A percentile compares a stretch with the other conserved stretches of the same genome.
These are phyloP conservation scores for Eclectus roratus DNA, from an alignment of 2,113 vertebrate species.

Conservation along the genomic window DNA sequence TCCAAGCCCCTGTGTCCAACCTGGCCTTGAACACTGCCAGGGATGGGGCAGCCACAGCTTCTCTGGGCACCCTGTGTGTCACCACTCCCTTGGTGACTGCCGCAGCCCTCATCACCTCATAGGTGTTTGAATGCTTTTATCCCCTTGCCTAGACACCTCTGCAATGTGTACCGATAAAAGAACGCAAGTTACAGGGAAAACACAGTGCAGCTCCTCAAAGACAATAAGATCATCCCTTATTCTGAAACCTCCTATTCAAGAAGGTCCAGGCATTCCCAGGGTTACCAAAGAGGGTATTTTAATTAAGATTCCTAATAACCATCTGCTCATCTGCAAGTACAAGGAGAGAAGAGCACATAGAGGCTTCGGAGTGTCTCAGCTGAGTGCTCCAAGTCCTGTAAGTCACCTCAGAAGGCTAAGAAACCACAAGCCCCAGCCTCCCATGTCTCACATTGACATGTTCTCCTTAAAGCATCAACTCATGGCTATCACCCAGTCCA, in stretches of 20 bases:
- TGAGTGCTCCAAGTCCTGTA: not conserved
- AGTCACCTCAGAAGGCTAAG: not conserved
- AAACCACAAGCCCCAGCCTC: not conserved
- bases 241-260: not conserved
- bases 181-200: not conserved
- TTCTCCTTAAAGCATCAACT: not conserved
- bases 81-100: too few relatives aligned
- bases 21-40: not conserved
- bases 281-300: not conserved
- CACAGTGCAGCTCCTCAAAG: not conserved
- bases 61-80: not conserved
- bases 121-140: not conserved
- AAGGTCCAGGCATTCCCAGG: not conserved
- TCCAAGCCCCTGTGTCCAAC: not conserved
- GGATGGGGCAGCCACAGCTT: not conserved
- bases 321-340: not conserved
- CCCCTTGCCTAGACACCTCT: not conserved
- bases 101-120: not conserved
- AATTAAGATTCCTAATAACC: not conserved
- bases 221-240: not conserved
- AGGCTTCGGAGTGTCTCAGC: not conserved
- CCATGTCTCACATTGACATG: not conserved
- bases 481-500: not conserved
- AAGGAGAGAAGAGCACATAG: not conserved
- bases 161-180: not conserved